Evolutionary conservation across 2,797 vertebrate genomes (phyloP), one percentile per base, ranked within the genome.

Genomic region (Bradypus variegatus): DNA sequence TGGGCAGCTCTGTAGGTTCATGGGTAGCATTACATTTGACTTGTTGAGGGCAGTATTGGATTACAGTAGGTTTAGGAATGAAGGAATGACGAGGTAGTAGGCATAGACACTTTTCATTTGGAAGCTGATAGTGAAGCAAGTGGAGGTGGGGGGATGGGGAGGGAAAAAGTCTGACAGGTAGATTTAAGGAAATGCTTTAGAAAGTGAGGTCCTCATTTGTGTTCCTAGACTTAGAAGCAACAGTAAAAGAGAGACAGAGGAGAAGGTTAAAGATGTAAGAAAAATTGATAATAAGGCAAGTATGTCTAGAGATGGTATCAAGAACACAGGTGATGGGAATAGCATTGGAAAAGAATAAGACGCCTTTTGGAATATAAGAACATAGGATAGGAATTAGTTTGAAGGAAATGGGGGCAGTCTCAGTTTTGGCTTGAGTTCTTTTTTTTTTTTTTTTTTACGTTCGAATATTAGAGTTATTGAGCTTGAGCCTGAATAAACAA

Each of bases 401-500:
- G 38, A 89, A 91, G 67, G 64, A 67, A 62, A 69, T 16, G 18
- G 36, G 58, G 75, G 64, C 50, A 78, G 14, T 58, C 29, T 91
- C 50, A 55, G 15, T 77, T 88, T 55, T 16, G 70, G 11, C 31
- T 60, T 88, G 62, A 88, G 29, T 86, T 29, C 1, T 84, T 89
- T 29, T 1, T 84, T 89, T 55, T 55, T 55, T 55, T 55, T 55
- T 55, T 55, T 55, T 82, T 94, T 90, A 75, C 83, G 76, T 82
- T 91, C 58, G 92, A 5, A 92, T 38, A 82, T 65, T 73, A 53
- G 50, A 75, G 29, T 14, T 76, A 53, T 6, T 88, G 72, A 89
- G 25, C 64, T 87, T 94, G 88, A 90, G 38, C 45, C 36, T 84
- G 62, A 89, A 75, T 89, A 79, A 91, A 85, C 3, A 80, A 80